Conservation (phyloP, 2,888 invertebrate genomes). For the Lycaena phlaeas region DNA sequence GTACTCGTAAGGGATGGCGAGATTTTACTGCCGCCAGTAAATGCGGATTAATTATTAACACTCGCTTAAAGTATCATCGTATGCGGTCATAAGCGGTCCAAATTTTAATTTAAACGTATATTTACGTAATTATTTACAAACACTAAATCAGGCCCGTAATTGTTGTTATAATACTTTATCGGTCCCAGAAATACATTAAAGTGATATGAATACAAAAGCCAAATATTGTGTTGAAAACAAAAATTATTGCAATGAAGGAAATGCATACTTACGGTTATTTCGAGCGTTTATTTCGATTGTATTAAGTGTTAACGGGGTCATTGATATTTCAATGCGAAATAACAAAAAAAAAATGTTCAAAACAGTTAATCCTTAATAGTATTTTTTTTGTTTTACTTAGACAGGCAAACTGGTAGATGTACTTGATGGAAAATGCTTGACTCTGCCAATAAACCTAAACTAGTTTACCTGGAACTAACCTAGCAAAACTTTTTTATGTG, state of each 20-base stretch:
- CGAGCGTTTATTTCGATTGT: constrained; percentile 25
- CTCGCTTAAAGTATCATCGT: constrained; percentile 37
- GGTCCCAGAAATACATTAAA: constrained; percentile 58
- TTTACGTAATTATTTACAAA: constrained; percentile 49
- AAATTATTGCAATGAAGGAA: constrained; percentile 53
- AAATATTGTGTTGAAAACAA: constrained; percentile 57
- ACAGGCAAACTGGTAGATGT: no score
- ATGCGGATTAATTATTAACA: no score
- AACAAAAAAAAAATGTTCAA: neutral
- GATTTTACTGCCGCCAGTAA: no score
- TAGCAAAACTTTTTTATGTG: no score
- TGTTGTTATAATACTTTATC: constrained; percentile 62
- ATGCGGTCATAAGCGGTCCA: neutral
- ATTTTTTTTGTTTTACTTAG: no score
- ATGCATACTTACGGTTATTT: constrained; percentile 37
- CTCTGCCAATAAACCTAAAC: no score
- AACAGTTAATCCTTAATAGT: no score
- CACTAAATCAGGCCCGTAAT: constrained; percentile 61
- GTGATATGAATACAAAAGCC: constrained; percentile 55
- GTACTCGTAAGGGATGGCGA: no score
- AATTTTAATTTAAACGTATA: no score
- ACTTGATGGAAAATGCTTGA: no score
- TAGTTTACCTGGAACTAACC: no score
- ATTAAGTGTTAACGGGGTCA: constrained; percentile 31
- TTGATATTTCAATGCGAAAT: constrained; percentile 26